Evolutionary conservation across 2,888 invertebrate species (phyloP), one percentile per base, ranked within the genome.

Genomic region (Tetragonula carbonaria): DNA sequence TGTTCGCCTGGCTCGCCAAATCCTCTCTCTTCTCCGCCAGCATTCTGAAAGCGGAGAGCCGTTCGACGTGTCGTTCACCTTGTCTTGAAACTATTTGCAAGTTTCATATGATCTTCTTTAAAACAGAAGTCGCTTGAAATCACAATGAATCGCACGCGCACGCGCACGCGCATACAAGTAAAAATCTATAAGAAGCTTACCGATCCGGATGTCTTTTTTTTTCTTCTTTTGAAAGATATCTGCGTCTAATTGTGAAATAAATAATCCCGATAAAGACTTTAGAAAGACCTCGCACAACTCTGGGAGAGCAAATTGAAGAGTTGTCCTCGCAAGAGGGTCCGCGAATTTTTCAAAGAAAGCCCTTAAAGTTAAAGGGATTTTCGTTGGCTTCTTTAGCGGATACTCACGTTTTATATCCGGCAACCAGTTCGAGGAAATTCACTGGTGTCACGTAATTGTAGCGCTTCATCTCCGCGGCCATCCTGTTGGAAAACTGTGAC

Each of bases 401-500:
- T 21, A 94, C 95, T 95, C 93, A 97, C 97, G 96, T 96, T 94
- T 98, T 97, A 92, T 98, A 98, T 14, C 98, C 97, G 1, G 96
- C 95, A 1, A 98, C 98, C 21, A 98, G 95, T 92, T 98, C 98
- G 79, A 98, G 95, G 91, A 98, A 98, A 95, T 98, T 98, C 50
- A 97, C 97, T 0, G 98, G 98, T 0, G 98, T 98, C 67, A 98
- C 98, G 94, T 98, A 98, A 95, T 97, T 98, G 92, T 97, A 96
- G 18, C 98, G 95, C 81, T 97, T 96, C 95, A 98, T 96, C 95
- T 98, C 97, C 14, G 95, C 91, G 89, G 96, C 95, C 98, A 98
- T 98, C 92, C 95, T 95, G 38, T 95, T 95, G 0, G 97, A 98
- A 94, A 96, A 97, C 85, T 96, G 95, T 0, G 96, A 96, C n/a